phyloP scores from a whole-genome alignment of 30 jellyfish, hydroid and myxozoan genomes.

The Nemopilema nomurai region DNA sequence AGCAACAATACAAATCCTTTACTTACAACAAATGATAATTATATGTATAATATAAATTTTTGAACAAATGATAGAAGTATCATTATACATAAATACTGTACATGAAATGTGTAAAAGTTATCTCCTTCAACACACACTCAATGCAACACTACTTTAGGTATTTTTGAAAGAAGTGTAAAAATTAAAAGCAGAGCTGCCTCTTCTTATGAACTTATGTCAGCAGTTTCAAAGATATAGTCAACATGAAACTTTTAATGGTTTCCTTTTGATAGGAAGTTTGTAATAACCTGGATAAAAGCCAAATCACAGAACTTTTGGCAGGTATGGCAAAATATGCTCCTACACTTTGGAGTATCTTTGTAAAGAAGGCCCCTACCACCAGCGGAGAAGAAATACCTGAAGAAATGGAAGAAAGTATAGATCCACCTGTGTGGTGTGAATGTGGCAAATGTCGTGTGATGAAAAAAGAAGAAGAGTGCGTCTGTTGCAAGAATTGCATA shows the following conservation, averaged over 20 bases:
- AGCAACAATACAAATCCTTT: not conserved
- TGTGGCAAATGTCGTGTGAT: not conserved
- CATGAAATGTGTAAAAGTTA: not conserved
- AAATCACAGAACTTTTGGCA: slow-evolving; percentile 4
- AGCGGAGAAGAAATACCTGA: slow-evolving; percentile 5
- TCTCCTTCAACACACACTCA: not conserved
- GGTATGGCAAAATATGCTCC: slow-evolving; percentile 8
- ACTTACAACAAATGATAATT: not conserved
- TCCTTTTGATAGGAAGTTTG: slow-evolving; percentile 10
- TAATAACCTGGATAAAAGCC: not conserved
- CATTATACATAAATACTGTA: not conserved
- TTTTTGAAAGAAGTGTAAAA: not conserved
- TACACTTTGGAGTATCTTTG: slow-evolving; percentile 5
- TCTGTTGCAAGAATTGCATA: slow-evolving; percentile 5
- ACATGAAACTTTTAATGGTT: slow-evolving; percentile 1
- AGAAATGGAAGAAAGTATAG: not conserved
- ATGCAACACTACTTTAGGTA: not conserved
- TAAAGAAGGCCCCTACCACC: not conserved
- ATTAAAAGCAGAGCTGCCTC: not conserved
- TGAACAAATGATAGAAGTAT: not conserved
- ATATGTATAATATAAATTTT: not conserved
- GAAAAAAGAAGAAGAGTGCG: slow-evolving; percentile 2
- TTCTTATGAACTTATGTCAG: not conserved
- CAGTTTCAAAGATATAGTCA: not conserved
- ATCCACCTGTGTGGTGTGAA: slow-evolving; percentile 7